These are phyloP conservation scores for Pegea sp. DNA, from an alignment of 23 tunicate genomes.

Conservation along the genomic window DNA sequence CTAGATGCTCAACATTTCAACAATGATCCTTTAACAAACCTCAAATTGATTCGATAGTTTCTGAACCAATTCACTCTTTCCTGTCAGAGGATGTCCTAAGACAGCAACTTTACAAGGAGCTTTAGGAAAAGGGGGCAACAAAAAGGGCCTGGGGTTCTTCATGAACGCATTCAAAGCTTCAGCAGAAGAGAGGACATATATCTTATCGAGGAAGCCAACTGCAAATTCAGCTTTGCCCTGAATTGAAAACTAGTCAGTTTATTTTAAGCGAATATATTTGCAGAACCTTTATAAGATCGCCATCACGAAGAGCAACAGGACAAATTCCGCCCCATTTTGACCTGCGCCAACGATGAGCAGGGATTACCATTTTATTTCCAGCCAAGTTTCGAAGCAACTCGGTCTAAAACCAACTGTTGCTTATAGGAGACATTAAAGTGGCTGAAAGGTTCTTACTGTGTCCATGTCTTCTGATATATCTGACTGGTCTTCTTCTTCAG, in stretches of 20 bases:
- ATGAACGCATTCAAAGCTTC: slow-evolving; percentile 80
- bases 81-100: slow-evolving; percentile 58
- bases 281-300: slow-evolving; percentile 52
- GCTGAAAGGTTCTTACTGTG: slow-evolving; percentile 14
- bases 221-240: slow-evolving; percentile 84
- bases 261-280: neutral
- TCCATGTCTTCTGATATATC: slow-evolving; percentile 71
- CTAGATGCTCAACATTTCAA: neutral
- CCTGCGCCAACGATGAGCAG: slow-evolving; percentile 63
- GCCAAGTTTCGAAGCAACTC: slow-evolving; percentile 78
- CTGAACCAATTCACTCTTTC: slow-evolving; percentile 30
- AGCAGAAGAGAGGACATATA: slow-evolving; percentile 75
- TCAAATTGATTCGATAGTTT: slow-evolving; percentile 33
- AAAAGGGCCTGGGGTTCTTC: slow-evolving; percentile 78
- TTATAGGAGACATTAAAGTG: neutral
- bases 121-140: slow-evolving; percentile 75
- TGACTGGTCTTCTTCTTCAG: slow-evolving; percentile 13
- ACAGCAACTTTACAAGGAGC: slow-evolving; percentile 73
- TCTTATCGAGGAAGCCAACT: slow-evolving; percentile 78
- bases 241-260: neutral
- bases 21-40: slow-evolving; percentile 6
- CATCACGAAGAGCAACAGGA: slow-evolving; percentile 85
- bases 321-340: slow-evolving; percentile 86
- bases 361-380: slow-evolving; percentile 70
- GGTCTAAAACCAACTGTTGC: slow-evolving; percentile 1